Evolutionary conservation across 2,797 vertebrate genomes (phyloP), one percentile per base, ranked within the genome.

Genomic region (Lagorchestes hirsutus): DNA sequence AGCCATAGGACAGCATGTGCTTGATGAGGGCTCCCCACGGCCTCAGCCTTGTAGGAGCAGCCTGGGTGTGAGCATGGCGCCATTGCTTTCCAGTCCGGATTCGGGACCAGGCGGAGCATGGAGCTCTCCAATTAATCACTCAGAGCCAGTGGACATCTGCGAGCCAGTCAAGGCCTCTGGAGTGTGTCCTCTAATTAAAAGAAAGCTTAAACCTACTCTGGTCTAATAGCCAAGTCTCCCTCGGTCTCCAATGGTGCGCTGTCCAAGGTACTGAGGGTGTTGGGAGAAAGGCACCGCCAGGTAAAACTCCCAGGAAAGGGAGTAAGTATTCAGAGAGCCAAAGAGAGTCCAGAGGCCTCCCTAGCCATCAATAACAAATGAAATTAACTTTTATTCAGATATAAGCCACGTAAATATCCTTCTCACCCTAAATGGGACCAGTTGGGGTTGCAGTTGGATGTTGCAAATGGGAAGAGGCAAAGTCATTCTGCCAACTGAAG

Each of bases 181-280:
- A 92, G 74, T 55, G 2, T n/a, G 0, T 93, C 94, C 96, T 96
- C 95, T 95, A 94, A 97, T 96, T 97, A 96, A 95, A 96, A 92
- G 94, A 58, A 96, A 94, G 95, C 96, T 95, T 95, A 97, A 97
- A 87, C 9, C 40, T 87, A 50, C n/a, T 40, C 0, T 24, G 94
- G 28, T 54, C 74, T 28, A 29, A 31, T n/a, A 0, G 74, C 92
- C 93, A 54, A n/a, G 74, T 10, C 6, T 54, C 62, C 46, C 56
- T 82, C 40, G 4, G 40, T 22, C 40, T 27, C 40, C 27, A 40
- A 46, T 0, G 40, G 46, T 82, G 90, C n/a, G 90, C 74, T 92
- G 54, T 31, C 56, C 52, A 46, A 91, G 74, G 93, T 54, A 46
- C 11, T 0, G 18, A 0, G 2, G 50, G 9, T 8, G 3, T 4